phyloP scores from a whole-genome alignment of 2,113 vertebrate species.

The Rhineura floridana region DNA sequence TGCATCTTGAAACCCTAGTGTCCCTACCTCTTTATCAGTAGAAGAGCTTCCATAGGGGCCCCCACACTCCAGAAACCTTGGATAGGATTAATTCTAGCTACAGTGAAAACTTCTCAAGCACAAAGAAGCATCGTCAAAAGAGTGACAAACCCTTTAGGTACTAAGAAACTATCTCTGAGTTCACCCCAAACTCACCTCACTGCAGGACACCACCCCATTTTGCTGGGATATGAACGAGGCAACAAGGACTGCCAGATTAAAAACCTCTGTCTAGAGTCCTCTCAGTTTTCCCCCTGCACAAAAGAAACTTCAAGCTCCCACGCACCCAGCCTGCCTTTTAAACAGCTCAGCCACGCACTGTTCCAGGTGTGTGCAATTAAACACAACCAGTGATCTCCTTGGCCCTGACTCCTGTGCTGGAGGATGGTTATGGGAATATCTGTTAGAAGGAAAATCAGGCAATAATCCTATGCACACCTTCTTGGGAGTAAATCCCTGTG shows the following conservation, averaged over 20 bases:
- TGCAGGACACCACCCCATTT: slow-evolving; percentile 2
- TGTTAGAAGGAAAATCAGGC: no score
- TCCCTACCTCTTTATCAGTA: not conserved
- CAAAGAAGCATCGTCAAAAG: not conserved
- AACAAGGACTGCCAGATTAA: not conserved
- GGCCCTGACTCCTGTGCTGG: not conserved
- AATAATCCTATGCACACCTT: no score
- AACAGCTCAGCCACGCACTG: not conserved
- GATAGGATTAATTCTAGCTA: not conserved
- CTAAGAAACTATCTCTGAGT: no score
- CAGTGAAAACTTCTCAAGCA: no score
- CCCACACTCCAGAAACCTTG: not conserved
- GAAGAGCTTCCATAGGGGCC: not conserved
- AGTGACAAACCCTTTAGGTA: no score
- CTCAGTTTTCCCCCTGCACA: not conserved
- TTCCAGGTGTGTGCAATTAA: not conserved
- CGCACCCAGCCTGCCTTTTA: not conserved
- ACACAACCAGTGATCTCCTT: not conserved
- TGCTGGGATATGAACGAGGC: not conserved
- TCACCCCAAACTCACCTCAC: slow-evolving; percentile 1
- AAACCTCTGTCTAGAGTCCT: not conserved
- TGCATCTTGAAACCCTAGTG: not conserved
- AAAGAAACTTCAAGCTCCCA: not conserved
- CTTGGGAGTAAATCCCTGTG: not conserved
- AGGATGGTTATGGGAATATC: not conserved